These are phyloP conservation scores for Uria lomvia DNA, from an alignment of 2,113 vertebrate genomes.

Conservation along the genomic window DNA sequence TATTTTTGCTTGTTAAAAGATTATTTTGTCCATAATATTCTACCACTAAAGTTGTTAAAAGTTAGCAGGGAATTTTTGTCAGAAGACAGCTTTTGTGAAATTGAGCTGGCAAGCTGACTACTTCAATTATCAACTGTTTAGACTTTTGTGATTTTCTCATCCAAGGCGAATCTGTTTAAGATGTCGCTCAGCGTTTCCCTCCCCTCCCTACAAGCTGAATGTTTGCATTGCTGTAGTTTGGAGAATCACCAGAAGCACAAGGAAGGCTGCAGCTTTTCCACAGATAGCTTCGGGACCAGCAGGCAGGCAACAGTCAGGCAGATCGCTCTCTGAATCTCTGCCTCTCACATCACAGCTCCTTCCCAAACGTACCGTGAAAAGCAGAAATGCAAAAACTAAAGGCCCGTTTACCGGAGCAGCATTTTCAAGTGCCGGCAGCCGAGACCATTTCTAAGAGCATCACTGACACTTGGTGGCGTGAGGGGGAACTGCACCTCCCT, in stretches of 20 bases:
- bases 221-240: neutral
- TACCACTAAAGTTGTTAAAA: neutral
- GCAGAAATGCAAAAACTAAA: neutral
- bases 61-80: neutral
- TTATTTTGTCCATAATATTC: neutral
- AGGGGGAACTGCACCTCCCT: neutral
- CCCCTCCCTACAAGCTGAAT: neutral
- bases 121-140: neutral
- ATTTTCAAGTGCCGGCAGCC: neutral
- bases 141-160: neutral
- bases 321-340: neutral
- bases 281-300: neutral
- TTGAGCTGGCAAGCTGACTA: neutral
- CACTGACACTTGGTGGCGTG: slow-evolving; percentile 30
- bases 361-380: rapidly evolving
- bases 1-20: neutral
- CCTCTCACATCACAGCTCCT: neutral
- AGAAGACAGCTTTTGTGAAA: neutral
- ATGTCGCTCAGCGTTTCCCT: neutral
- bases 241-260: neutral
- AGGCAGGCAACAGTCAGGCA: neutral
- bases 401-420: neutral
- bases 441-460: neutral
- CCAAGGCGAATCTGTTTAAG: neutral
- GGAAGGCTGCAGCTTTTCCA: neutral